Conservation (phyloP, 2,113 vertebrate species). For the Anas platyrhynchos region DNA sequence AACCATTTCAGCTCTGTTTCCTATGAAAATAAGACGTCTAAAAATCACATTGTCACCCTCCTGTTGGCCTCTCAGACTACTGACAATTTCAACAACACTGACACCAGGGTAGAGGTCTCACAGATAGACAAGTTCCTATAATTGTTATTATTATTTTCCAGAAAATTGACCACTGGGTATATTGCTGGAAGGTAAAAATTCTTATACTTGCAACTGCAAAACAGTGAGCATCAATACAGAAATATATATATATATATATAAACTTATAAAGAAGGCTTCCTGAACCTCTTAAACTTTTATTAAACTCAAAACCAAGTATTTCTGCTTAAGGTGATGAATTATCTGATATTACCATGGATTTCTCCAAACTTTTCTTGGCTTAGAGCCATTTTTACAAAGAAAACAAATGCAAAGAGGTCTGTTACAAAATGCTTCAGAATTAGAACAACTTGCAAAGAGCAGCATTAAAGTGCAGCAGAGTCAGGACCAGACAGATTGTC, state of each 20-base stretch:
- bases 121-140: background rate
- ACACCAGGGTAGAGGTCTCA: background rate
- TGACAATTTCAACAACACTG: background rate
- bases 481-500: background rate
- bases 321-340: background rate
- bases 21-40: background rate
- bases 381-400: background rate
- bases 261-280: background rate
- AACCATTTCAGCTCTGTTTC: background rate
- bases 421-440: background rate
- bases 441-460: fast-evolving
- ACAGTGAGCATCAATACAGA: background rate
- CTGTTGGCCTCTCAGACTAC: background rate
- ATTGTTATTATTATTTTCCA: background rate
- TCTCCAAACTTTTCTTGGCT: background rate
- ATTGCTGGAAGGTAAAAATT: background rate
- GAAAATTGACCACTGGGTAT: background rate
- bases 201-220: background rate
- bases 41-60: background rate
- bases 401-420: background rate
- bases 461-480: background rate
- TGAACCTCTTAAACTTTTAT: background rate
- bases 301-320: background rate
- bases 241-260: background rate
- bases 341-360: background rate